Evolutionary conservation across 2,113 vertebrate species (phyloP).

Genomic region (Paedocypris sp.): DNA sequence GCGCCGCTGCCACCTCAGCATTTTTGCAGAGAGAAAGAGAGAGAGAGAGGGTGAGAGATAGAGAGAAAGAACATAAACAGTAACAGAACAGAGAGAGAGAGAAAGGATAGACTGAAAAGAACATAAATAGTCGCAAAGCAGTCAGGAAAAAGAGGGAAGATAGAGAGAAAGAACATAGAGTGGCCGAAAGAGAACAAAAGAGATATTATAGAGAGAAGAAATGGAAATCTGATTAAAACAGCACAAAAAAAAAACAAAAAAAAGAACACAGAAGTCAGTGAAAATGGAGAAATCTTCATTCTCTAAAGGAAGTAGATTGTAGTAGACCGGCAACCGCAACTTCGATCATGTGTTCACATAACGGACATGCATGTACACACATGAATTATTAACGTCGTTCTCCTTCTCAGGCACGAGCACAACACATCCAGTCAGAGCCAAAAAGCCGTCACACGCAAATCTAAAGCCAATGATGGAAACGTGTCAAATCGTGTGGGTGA

Average conservation of each 20-base stretch:
- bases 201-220: too few relatives aligned
- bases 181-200: not conserved
- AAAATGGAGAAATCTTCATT: conserved; percentile 10
- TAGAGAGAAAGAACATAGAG: conserved; percentile 2
- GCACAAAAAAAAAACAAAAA: too few relatives aligned
- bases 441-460: too few relatives aligned
- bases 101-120: not conserved
- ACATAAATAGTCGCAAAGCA: not conserved
- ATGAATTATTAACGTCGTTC: not conserved
- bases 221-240: too few relatives aligned
- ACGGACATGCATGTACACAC: not conserved
- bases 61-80: conserved; percentile 12
- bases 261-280: too few relatives aligned
- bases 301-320: conserved; percentile 53
- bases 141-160: not conserved
- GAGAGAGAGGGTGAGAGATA: not conserved
- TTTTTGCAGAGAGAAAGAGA: not conserved
- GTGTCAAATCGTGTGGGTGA: too few relatives aligned
- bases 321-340: conserved; percentile 38
- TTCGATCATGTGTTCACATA: not conserved
- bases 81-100: not conserved
- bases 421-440: not conserved
- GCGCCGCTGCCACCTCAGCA: conserved; percentile 22
- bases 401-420: not conserved
- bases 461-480: too few relatives aligned